Base-by-base conservation (phyloP, 2,113 vertebrate genomes). In the Oryzias melastigma region DNA sequence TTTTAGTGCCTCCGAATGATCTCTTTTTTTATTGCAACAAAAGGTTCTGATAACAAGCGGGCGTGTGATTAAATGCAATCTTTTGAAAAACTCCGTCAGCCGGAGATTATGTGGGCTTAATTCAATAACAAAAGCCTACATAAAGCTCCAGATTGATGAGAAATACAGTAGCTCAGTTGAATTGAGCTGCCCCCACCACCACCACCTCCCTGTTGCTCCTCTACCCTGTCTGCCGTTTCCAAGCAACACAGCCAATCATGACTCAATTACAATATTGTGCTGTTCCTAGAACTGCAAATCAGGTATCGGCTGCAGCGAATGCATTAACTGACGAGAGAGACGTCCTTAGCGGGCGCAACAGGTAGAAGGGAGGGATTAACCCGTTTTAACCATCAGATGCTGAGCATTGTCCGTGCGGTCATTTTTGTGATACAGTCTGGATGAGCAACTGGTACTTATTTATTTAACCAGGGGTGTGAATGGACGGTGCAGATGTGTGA, bases 241-340 rank as follows among this genome's bases (percentile, higher is more conserved):
- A 88, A 88, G 87, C 90, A 91, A 92, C 91, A 69, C 87, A 82
- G 58, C 73, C 81, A 75, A 88, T 89, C 81, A 67, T 69, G 82
- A 78, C 82, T 82, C 80, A 63, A 80, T 90, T 87, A 81, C 71
- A 86, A 88, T 82, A 84, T 68, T 85, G 83, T 71, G 82, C 84
- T 80, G 68, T 73, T 87, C 77, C 69, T 81, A 86, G 87, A 75
- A 58, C 82, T 80, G 78, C 81, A 85, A 85, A 88, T 87, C 78
- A 90, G 77, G 75, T 73, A 81, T 78, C 65, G 73, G 75, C 75
- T 82, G 83, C 90, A 83, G 87, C 86, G 83, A 91, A 90, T 88
- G 87, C 80, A 90, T 89, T 92, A 87, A 82, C 85, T 75, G 83
- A 80, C 77, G 65, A 62, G 51, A 62, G 51, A 42, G 65, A 73